Evolutionary conservation across 1,140 invertebrate genomes (phyloP), one percentile per base, ranked within the genome.

Genomic region (Venustaconcha ellipsiformis): DNA sequence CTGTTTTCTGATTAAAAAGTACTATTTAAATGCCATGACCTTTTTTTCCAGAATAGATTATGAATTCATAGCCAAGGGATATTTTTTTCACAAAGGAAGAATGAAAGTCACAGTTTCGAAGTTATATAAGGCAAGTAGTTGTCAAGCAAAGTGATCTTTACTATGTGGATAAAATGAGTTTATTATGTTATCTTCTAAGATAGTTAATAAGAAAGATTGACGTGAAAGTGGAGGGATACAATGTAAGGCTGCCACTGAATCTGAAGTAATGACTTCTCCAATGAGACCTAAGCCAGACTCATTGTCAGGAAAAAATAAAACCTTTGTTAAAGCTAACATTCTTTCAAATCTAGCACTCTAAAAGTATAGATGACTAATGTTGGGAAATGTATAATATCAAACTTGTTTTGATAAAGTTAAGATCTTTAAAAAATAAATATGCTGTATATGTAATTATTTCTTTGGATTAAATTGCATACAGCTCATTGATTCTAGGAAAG

Each of bases 101-200:
- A 97, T 99, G 95, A 99, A 99, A 89, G 95, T 98, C 3, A 97
- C 96, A 3, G 96, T 99, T 0, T 96, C 96, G 1, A 99, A 99
- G 90, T 94, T 99, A 15, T 97, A 95, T 82, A 96, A 96, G 84
- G 92, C 92, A 89, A 80, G 78, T 23, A 26, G 26, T n/a, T 18
- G 62, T 26, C 17, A 15, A 23, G 18, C 11, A 11, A 20, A 14
- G 18, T 72, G 12, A 23, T 30, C 57, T n/a, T 70, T 23, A 23
- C 18, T 15, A 70, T 18, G 55, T 48, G 37, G 37, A 48, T 48
- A 48, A 48, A 48, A 48, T 48, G 37, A 48, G 37, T 11, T 48
- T 48, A 74, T 68, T 69, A 59, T 48, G 55, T 60, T 37, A 30
- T 37, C 18, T 58, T 55, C 14, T 67, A 14, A 57, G 18, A 8